Conservation (phyloP, 2,113 vertebrate species). For the Protobothrops flavoviridis region DNA sequence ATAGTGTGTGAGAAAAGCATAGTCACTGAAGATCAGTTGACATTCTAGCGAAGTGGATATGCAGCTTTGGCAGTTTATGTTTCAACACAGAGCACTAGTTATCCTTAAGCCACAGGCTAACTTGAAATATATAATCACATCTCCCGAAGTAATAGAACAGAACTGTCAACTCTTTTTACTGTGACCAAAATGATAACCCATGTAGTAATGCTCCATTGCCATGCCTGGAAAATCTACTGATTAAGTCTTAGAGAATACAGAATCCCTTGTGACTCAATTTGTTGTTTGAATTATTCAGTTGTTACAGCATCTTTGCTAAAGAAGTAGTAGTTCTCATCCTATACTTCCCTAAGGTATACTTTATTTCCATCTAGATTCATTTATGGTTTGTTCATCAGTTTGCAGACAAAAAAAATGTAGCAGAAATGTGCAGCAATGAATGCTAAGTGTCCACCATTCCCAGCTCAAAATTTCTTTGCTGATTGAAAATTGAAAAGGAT, state of each 20-base stretch:
- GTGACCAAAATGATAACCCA: accelerated
- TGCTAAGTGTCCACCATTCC: background rate
- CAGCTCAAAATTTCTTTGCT: background rate
- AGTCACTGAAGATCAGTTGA: background rate
- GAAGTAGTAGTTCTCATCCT: conserved; percentile 19
- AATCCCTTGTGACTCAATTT: background rate
- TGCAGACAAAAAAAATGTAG: background rate
- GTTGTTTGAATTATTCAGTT: conserved; percentile 6
- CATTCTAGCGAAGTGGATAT: background rate
- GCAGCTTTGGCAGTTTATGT: background rate
- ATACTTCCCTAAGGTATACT: conserved; percentile 16
- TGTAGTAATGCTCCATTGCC: accelerated
- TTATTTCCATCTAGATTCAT: conserved; percentile 41
- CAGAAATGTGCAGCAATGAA: background rate
- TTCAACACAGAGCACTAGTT: background rate
- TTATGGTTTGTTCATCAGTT: background rate
- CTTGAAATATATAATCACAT: background rate
- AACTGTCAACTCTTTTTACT: background rate
- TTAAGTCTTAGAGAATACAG: background rate
- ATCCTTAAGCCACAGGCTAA: background rate
- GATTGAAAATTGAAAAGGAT: background rate
- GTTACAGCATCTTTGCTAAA: conserved; percentile 16
- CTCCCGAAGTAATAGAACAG: background rate
- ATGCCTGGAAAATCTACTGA: background rate
- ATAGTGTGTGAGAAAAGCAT: no score